phyloP scores from a whole-genome alignment of 2,888 invertebrate species.

The Nephrotoma appendiculata region DNA sequence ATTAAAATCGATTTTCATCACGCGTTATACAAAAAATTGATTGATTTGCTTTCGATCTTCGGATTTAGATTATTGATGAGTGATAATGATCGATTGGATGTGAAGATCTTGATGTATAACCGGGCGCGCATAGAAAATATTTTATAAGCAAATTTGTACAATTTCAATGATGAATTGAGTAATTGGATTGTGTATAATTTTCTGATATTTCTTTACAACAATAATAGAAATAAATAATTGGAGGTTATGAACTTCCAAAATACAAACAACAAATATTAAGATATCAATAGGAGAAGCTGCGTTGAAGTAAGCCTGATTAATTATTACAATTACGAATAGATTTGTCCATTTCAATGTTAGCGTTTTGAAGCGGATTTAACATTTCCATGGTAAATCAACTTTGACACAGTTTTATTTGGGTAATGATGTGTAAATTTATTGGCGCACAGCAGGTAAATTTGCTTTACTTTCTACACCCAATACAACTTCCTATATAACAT shows the following conservation, averaged over 20 bases:
- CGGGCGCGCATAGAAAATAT: not conserved
- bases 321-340: not conserved
- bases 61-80: not conserved
- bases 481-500: not conserved
- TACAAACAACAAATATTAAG: not conserved
- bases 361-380: not conserved
- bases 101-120: not conserved
- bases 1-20: not conserved
- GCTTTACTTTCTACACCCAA: not conserved
- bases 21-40: not conserved
- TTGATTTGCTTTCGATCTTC: not conserved
- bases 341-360: not conserved
- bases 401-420: not conserved
- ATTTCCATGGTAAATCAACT: not conserved
- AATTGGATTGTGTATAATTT: not conserved
- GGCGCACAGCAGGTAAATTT: not conserved
- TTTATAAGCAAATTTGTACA: not conserved
- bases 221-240: not conserved
- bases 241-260: not conserved
- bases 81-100: not conserved
- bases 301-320: not conserved
- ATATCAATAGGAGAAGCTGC: not conserved
- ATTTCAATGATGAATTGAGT: not conserved
- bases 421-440: not conserved
- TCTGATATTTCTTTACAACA: not conserved